Conservation (phyloP, 92 coral and sea anemone species). For the Porites evermanni region DNA sequence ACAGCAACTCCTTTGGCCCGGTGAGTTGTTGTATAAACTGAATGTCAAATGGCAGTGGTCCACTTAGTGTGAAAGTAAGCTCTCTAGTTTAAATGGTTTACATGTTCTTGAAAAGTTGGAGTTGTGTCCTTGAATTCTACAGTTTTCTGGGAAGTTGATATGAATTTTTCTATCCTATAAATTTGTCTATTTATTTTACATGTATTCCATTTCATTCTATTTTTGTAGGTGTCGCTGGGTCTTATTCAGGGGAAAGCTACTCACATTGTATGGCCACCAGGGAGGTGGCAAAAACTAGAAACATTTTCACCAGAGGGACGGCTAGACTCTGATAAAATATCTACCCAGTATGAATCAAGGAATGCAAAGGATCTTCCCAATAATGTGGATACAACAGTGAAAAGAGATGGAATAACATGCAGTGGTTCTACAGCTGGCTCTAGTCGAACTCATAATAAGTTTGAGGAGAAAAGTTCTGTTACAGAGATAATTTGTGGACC, state of each 20-base stretch:
- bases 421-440: background rate
- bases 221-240: slow-evolving; percentile 18
- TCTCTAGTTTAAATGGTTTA: no score
- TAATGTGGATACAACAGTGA: background rate
- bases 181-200: no score
- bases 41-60: no score
- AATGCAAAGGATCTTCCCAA: background rate
- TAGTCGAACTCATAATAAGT: background rate
- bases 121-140: no score
- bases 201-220: background rate
- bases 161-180: background rate
- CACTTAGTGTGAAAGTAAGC: no score
- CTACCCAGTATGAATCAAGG: background rate
- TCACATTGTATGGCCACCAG: slow-evolving; percentile 33
- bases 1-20: slow-evolving; percentile 95
- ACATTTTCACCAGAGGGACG: slow-evolving; percentile 10
- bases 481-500: background rate
- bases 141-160: no score
- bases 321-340: background rate
- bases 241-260: slow-evolving; percentile 40
- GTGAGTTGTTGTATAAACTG: slow-evolving; percentile 56
- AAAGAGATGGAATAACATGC: background rate
- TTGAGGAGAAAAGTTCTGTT: slow-evolving; percentile 21
- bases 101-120: no score
- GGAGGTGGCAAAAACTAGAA: slow-evolving; percentile 38